These are phyloP conservation scores for Arctocebus calabarensis DNA, from an alignment of 2,797 vertebrate genomes.

Conservation along the genomic window DNA sequence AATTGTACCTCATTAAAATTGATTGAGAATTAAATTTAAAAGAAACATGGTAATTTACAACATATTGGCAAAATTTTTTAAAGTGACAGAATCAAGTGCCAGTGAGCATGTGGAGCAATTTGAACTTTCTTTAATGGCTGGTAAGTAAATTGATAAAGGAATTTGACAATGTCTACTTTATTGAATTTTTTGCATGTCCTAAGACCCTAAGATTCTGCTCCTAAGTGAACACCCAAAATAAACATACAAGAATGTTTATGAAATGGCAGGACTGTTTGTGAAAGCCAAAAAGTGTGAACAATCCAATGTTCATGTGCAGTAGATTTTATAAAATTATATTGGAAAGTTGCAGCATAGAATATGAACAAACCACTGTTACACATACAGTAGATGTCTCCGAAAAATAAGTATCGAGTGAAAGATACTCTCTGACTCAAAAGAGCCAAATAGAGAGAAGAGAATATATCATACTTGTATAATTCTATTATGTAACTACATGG, in stretches of 20 bases:
- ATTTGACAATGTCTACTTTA: neutral
- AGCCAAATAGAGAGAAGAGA: neutral
- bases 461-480: too few relatives aligned
- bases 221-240: neutral
- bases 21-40: constrained; percentile 14
- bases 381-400: neutral
- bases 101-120: neutral
- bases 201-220: neutral
- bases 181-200: neutral
- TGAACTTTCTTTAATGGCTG: neutral
- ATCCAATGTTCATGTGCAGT: neutral
- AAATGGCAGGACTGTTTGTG: neutral
- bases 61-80: neutral
- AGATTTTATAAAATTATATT: neutral
- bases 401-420: neutral
- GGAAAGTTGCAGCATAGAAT: neutral
- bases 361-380: neutral
- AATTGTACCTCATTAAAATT: constrained; percentile 26
- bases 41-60: neutral
- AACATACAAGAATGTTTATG: neutral
- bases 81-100: neutral
- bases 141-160: neutral
- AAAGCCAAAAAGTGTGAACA: neutral
- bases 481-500: neutral
- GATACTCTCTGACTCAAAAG: too few relatives aligned